A percentile compares a stretch with the other conserved stretches of the same genome.
Evolutionary conservation across 2,888 invertebrate species (phyloP).

Genomic region (Cistogaster globosa): DNA sequence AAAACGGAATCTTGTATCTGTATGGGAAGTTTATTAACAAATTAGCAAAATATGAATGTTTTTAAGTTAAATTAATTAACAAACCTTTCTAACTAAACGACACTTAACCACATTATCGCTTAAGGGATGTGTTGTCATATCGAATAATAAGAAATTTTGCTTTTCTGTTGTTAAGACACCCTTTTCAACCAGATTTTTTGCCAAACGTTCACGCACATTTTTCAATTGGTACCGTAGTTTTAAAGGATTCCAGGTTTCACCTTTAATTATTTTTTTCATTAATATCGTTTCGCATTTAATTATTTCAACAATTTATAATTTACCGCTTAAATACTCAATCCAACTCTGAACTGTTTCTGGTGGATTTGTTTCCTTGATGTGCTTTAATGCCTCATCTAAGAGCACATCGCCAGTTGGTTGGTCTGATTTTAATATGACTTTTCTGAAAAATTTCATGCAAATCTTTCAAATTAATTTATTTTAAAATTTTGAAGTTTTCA

Average conservation of each 20-base stretch:
- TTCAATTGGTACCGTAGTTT: constrained; percentile 98
- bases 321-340: constrained; percentile 99
- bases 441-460: constrained; percentile 83
- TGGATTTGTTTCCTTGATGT: constrained; percentile 98
- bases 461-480: neutral
- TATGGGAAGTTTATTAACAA: constrained; percentile 56
- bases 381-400: constrained; percentile 96
- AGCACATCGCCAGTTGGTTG: constrained; percentile 98
- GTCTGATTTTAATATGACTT: constrained; percentile 92
- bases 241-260: constrained; percentile 99
- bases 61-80: neutral
- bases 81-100: constrained; percentile 96
- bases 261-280: constrained; percentile 83
- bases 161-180: constrained; percentile 99
- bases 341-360: constrained; percentile 99
- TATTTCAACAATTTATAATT: constrained; percentile 75
- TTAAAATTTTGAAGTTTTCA: constrained; percentile 78
- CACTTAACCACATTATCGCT: constrained; percentile 97
- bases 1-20: constrained; percentile 98
- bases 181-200: constrained; percentile 99
- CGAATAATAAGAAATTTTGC: constrained; percentile 99
- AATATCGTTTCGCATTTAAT: neutral
- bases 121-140: constrained; percentile 99
- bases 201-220: constrained; percentile 98
- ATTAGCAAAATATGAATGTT: constrained; percentile 7